phyloP scores from a whole-genome alignment of 2,888 invertebrate genomes.

The Leptodirus hochenwartii region DNA sequence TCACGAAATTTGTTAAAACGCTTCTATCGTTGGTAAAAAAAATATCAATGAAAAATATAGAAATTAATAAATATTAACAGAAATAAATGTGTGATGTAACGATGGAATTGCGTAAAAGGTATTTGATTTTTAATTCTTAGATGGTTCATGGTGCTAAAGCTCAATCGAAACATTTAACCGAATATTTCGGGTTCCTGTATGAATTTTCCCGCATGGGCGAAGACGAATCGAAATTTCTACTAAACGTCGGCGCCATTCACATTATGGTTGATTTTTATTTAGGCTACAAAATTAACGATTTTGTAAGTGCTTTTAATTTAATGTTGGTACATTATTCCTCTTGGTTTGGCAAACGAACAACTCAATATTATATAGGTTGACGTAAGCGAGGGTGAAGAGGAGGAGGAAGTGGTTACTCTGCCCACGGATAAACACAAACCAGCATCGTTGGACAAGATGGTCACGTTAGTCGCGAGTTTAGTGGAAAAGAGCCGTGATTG shows the following conservation, averaged over 20 bases:
- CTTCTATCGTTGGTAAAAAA: constrained; percentile 57
- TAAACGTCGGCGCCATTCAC: constrained; percentile 73
- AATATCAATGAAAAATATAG: background rate
- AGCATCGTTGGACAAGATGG: constrained; percentile 89
- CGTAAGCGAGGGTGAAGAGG: constrained; percentile 54
- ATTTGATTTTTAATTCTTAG: constrained; percentile 13
- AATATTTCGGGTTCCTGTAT: constrained; percentile 80
- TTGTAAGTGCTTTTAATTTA: constrained; percentile 30
- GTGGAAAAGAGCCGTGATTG: constrained; percentile 76
- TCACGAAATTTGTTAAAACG: constrained; percentile 82
- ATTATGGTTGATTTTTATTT: constrained; percentile 86
- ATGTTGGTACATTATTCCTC: constrained; percentile 15
- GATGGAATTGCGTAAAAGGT: background rate
- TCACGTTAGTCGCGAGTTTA: constrained; percentile 70
- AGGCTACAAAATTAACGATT: constrained; percentile 60
- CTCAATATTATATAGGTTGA: constrained; percentile 37
- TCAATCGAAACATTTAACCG: constrained; percentile 73
- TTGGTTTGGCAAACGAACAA: too few relatives aligned
- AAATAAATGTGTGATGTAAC: too few relatives aligned
- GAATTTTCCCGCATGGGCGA: constrained; percentile 94
- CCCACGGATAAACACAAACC: constrained; percentile 66
- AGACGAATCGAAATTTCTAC: constrained; percentile 75
- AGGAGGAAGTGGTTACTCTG: constrained; percentile 43
- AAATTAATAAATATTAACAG: background rate
- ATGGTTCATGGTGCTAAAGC: constrained; percentile 80